These are phyloP conservation scores for Mus spretus DNA, from an alignment of 2,797 vertebrate species.

Conservation along the genomic window DNA sequence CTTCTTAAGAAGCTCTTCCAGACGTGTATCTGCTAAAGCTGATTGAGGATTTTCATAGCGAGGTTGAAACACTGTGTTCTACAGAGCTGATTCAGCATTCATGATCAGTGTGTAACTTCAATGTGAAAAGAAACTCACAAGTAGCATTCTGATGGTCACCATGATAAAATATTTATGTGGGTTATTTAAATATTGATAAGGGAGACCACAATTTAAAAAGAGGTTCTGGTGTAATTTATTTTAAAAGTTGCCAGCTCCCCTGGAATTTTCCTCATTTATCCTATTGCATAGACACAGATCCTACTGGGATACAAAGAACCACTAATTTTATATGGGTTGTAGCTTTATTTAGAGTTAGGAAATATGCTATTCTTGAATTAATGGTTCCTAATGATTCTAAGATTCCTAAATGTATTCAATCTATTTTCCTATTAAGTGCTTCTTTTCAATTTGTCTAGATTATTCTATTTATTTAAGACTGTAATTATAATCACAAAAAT, in stretches of 20 bases:
- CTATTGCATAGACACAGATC: neutral
- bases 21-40: constrained; percentile 7
- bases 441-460: neutral
- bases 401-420: constrained; percentile 7
- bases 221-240: constrained; percentile 7
- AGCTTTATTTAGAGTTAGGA: neutral
- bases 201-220: constrained; percentile 31
- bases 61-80: neutral
- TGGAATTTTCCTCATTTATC: neutral
- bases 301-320: neutral
- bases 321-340: neutral
- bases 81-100: neutral
- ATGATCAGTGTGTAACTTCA: neutral
- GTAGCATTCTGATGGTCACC: constrained; percentile 19
- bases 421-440: constrained; percentile 30
- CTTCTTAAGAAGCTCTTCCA: constrained; percentile 3
- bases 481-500: neutral
- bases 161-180: constrained; percentile 43
- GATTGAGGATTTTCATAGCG: neutral
- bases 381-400: neutral
- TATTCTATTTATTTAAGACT: neutral
- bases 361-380: constrained; percentile 33
- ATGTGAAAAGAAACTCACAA: neutral
- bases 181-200: constrained; percentile 65
- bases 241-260: neutral